Evolutionary conservation across 2,113 vertebrate genomes (phyloP).

Genomic region (Mustela lutreola): DNA sequence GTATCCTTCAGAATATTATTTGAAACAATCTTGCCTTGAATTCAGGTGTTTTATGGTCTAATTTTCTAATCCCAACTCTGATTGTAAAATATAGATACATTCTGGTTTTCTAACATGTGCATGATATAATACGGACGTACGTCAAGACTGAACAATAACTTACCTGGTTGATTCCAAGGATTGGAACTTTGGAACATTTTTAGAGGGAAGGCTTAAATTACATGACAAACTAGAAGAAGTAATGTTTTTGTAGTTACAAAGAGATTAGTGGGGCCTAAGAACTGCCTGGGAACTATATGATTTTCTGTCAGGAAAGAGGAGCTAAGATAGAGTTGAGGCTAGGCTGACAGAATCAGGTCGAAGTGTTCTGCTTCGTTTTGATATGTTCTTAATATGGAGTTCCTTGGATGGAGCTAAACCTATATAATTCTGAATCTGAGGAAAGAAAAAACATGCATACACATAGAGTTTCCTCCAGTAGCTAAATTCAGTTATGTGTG

Average conservation of each 20-base stretch:
- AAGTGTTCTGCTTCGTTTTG: conserved; percentile 60
- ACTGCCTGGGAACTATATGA: not conserved
- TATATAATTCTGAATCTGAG: not conserved
- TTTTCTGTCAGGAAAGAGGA: not conserved
- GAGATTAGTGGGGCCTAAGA: conserved; percentile 43
- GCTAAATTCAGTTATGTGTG: not conserved
- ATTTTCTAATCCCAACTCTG: not conserved
- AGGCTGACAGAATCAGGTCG: conserved; percentile 75
- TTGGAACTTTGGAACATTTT: not conserved
- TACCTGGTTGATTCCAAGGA: not conserved
- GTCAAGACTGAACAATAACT: not conserved
- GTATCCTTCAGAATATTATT: conserved; percentile 24
- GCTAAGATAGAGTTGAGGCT: not conserved
- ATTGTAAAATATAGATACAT: conserved; percentile 7
- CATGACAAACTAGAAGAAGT: not conserved
- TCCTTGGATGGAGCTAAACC: conserved; percentile 29
- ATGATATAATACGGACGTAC: not conserved
- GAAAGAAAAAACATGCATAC: not conserved
- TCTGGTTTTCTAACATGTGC: not conserved
- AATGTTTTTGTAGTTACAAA: not conserved
- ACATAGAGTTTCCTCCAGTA: not conserved
- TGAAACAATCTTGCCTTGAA: conserved; percentile 40
- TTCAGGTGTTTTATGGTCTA: not conserved
- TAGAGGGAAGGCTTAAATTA: not conserved
- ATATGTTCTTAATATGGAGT: conserved; percentile 50